Evolutionary conservation across 2,113 vertebrate species (phyloP).

Genomic region (human): GRCh38 chr7:108056001-108056500

Average conservation of each 20-base stretch:
- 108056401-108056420: not conserved
- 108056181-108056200: not conserved
- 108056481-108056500: not conserved
- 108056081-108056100: not conserved
- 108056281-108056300: not conserved
- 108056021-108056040: conserved; percentile 23
- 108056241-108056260: not conserved
- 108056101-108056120: not conserved
- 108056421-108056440: not conserved
- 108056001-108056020: conserved; percentile 84
- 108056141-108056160: not conserved
- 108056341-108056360: not conserved
- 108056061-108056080: not conserved
- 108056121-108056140: not conserved
- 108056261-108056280: not conserved
- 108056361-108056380: not conserved
- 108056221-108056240: not conserved
- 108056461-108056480: not conserved
- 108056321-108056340: not conserved
- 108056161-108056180: not conserved
- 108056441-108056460: not conserved
- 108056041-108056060: not conserved
- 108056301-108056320: no score
- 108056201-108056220: not conserved
- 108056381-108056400: not conserved